Percentiles rank a stretch among this genome's conserved stretches.
phyloP scores from a whole-genome alignment of 1,140 invertebrate species.

The Caenorhabditis remanei region DNA sequence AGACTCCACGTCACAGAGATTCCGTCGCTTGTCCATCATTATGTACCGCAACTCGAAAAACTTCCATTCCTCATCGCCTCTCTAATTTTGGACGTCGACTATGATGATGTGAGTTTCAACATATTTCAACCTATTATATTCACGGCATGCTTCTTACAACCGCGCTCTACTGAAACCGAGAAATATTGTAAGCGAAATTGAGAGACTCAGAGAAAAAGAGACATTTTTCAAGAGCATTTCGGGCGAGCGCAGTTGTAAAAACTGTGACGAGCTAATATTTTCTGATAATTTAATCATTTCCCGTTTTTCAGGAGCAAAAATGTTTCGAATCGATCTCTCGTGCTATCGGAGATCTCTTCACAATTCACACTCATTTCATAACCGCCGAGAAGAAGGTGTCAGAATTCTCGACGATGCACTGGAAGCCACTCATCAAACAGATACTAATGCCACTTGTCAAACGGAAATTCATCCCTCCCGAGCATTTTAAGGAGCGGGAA shows the following conservation, averaged over 20 bases:
- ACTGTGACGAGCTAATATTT: no score
- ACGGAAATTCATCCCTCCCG: constrained; percentile 36
- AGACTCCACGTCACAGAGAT: constrained; percentile 20
- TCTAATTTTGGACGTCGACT: background rate
- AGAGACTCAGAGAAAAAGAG: no score
- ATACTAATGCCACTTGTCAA: constrained; percentile 20
- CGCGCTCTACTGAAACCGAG: background rate
- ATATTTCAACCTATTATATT: no score
- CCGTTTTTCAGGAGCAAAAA: constrained; percentile 31
- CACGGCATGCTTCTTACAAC: no score
- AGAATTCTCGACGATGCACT: background rate
- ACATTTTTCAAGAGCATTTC: no score
- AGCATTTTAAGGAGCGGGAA: background rate
- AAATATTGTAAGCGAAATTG: background rate
- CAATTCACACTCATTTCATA: background rate
- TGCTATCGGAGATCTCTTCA: constrained; percentile 6
- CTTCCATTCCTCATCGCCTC: constrained; percentile 15
- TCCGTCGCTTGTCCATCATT: constrained; percentile 24
- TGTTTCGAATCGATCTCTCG: background rate
- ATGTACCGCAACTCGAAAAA: constrained; percentile 38
- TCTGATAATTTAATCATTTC: no score
- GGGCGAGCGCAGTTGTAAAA: no score
- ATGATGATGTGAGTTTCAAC: constrained; percentile 23
- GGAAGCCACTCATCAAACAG: constrained; percentile 33
- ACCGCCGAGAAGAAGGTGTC: constrained; percentile 3